Evolutionary conservation across 2,797 vertebrate genomes (phyloP), one percentile per base, ranked within the genome.

Genomic region (Pelochelys cantorii): DNA sequence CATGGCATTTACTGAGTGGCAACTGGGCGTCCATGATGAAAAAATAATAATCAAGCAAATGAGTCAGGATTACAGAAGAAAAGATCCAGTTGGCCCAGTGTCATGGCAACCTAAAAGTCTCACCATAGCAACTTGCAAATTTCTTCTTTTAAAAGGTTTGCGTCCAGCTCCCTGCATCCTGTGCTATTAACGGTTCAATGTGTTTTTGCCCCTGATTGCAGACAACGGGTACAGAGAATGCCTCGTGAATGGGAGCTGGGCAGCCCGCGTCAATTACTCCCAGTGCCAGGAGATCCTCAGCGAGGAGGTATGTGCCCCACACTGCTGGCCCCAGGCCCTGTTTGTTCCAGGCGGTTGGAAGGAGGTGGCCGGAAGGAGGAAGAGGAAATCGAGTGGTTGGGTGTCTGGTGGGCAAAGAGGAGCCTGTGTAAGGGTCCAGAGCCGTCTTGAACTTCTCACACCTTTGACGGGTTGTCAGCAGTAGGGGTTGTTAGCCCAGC

Each of bases 241-340:
- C 88, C 98, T 99, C 0, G 93, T 97, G 0, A 99, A 99, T 0
- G 99, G 99, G 92, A 99, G 98, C 27, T 99, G 99, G 99, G 99
- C 99, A 0, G 96, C 97, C 5, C 99, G 98, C 14, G 99, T 99
- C 95, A 99, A 99, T 97, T 99, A 99, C 95, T 99, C 99, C 5
- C 99, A 99, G 97, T 99, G 99, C 97, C 99, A 98, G 95, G 99
- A 99, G 97, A 99, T 99, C 93, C 98, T 99, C 95, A 98, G 98
- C 0, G 98, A 99, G 91, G 99, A 99, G 99, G 99, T 99, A 97
- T 93, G 92, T 85, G 11, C 5, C 31, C 5, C 27, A 1, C 84
- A 7, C 3, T 2, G 11, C 57, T 91, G 3, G 3, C 52, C 31
- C 37, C 77, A 29, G 15, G 15, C 14, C 1, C 0, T 59, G 62